Evolutionary conservation across 1,140 invertebrate genomes (phyloP).

Genomic region (Trachymyrmex cornetzi): DNA sequence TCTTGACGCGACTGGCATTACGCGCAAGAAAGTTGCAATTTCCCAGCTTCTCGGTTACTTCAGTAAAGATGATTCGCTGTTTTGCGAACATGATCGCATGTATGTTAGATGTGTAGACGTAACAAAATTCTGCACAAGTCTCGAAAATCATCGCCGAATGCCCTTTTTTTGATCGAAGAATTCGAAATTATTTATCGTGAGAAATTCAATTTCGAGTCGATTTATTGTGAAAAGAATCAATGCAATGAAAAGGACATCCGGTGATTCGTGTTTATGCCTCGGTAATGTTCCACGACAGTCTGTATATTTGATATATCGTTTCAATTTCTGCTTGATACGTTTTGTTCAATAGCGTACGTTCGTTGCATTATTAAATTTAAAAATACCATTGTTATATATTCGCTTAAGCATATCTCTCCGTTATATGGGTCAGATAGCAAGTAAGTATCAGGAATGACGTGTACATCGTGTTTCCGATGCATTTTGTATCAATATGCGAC

Average conservation of each 20-base stretch:
- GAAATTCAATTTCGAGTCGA: background rate
- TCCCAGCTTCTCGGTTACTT: constrained; percentile 42
- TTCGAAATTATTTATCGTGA: no score
- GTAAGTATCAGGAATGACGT: constrained; percentile 39
- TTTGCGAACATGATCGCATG: constrained; percentile 47
- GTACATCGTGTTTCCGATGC: constrained; percentile 26
- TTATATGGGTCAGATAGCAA: constrained; percentile 32
- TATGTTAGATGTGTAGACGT: constrained; percentile 53
- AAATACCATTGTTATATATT: background rate
- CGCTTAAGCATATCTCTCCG: background rate
- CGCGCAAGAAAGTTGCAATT: constrained; percentile 38
- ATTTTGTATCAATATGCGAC: constrained; percentile 2
- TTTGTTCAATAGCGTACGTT: background rate
- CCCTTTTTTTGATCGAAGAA: background rate
- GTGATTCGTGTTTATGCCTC: background rate
- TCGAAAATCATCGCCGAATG: constrained; percentile 15
- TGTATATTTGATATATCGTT: constrained; percentile 11
- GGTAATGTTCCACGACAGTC: background rate
- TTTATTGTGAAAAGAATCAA: background rate
- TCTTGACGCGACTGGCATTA: background rate
- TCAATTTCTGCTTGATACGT: background rate
- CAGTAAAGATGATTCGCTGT: constrained; percentile 2
- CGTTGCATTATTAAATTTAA: constrained; percentile 19
- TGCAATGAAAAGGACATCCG: background rate
- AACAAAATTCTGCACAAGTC: background rate